Evolutionary conservation across 2,797 vertebrate species (phyloP), one percentile per base, ranked within the genome.

Genomic region (Myotis daubentonii): DNA sequence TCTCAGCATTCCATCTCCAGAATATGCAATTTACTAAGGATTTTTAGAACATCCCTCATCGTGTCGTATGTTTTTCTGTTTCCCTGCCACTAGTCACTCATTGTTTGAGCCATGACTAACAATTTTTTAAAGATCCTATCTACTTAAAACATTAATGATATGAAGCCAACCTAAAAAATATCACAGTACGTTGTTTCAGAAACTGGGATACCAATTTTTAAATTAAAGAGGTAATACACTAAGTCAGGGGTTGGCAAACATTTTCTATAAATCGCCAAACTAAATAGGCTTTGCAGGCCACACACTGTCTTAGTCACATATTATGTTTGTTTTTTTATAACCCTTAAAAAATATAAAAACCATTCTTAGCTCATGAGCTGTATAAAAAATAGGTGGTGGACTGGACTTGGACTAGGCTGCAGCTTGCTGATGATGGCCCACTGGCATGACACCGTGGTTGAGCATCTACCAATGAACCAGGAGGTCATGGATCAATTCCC

Each of bases 151-250:
- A 57, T 23, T 36, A 87, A 19, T 65, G 25, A 76, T 51, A 74
- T 0, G 1, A 94, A 76, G 44, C 16, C 44, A 88, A 85, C 1
- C 33, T 84, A 62, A 87, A 93, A 87, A 82, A 72, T 28, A 22
- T 72, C 49, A 85, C 12, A 83, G 49, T 65, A 89, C 10, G 79
- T 11, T 70, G n/a, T 78, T 94, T 95, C 60, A 75, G 75, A 93
- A 90, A 91, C 41, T 38, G 36, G 33, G 79, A 8, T 90, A 76
- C 13, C 41, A 53, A 5, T 82, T 87, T 93, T 28, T 68, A 92
- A 76, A 44, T 74, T 68, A 88, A 83, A 66, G 47, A 84, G 22
- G 6, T 38, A 79, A 68, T 51, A 62, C 82, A 38, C 36, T 90
- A 90, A 60, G 19, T 36, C 25, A 74, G 38, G 9, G 33, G 8